Evolutionary conservation across 2,113 vertebrate species (phyloP).

Genomic region (Thalassoma bifasciatum): DNA sequence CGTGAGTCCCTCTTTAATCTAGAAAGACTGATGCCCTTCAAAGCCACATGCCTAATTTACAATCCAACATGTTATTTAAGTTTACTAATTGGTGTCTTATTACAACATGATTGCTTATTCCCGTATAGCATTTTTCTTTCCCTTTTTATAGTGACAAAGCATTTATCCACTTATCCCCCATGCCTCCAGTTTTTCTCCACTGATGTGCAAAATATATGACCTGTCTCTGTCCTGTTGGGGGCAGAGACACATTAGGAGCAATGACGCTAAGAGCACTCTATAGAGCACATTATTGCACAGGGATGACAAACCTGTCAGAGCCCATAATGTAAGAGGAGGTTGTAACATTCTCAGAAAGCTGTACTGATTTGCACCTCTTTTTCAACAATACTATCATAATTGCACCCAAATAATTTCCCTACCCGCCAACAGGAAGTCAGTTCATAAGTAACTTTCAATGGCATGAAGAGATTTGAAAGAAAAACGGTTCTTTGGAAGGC

Average conservation of each 20-base stretch:
- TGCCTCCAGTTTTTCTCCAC: constrained; percentile 71
- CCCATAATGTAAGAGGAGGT: constrained; percentile 85
- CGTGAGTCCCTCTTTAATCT: constrained; percentile 49
- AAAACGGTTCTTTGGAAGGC: constrained; percentile 88
- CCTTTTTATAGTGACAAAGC: constrained; percentile 33
- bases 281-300: constrained; percentile 83
- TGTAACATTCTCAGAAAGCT: constrained; percentile 93
- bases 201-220: constrained; percentile 89
- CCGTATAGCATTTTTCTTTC: not conserved
- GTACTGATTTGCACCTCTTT: constrained; percentile 89
- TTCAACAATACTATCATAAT: constrained; percentile 94
- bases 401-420: constrained; percentile 93
- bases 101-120: not conserved
- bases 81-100: constrained; percentile 12
- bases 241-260: constrained; percentile 94
- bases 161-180: constrained; percentile 56
- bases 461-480: constrained; percentile 89
- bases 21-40: constrained; percentile 32
- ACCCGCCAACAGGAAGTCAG: constrained; percentile 87
- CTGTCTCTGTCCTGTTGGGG: constrained; percentile 85
- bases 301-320: constrained; percentile 97
- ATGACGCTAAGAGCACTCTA: constrained; percentile 97
- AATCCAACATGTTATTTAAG: constrained; percentile 13
- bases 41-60: not conserved
- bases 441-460: constrained; percentile 84